Evolutionary conservation across 1,140 invertebrate species (phyloP).

Genomic region (Choristoneura fumiferana): DNA sequence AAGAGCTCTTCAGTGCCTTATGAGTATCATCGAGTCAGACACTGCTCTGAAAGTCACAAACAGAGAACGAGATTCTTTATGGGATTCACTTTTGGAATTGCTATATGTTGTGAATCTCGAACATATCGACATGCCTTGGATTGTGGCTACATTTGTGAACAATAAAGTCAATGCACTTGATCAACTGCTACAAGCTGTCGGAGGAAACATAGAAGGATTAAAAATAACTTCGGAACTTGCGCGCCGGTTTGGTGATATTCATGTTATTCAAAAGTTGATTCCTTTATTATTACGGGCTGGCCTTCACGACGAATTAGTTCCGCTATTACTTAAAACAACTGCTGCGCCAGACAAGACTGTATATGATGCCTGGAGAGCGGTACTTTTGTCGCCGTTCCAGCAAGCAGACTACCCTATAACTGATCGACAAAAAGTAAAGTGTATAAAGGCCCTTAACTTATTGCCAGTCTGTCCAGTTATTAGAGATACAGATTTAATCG

Average conservation of each 20-base stretch:
- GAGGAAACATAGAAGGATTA: conserved; percentile 56
- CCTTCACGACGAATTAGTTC: conserved; percentile 63
- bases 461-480: conserved; percentile 67
- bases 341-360: conserved; percentile 52
- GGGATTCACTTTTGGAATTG: conserved; percentile 65
- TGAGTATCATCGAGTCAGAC: conserved; percentile 68
- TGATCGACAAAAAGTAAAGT: conserved; percentile 66
- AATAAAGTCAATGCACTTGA: conserved; percentile 63
- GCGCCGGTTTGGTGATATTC: conserved; percentile 51
- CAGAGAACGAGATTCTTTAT: conserved; percentile 55
- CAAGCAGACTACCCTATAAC: conserved; percentile 69
- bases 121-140: conserved; percentile 70
- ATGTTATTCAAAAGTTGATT: conserved; percentile 55
- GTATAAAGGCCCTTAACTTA: conserved; percentile 68
- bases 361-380: conserved; percentile 65
- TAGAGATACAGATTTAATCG: conserved; percentile 66
- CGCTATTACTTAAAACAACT: conserved; percentile 58
- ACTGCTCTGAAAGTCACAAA: conserved; percentile 70
- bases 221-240: conserved; percentile 61
- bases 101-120: conserved; percentile 64
- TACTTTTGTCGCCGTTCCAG: conserved; percentile 71
- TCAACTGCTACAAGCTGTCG: conserved; percentile 57
- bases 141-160: conserved; percentile 65
- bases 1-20: conserved; percentile 72
- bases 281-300: conserved; percentile 53